Conservation (phyloP, 2,888 invertebrate species). For the Merodon equestris region DNA sequence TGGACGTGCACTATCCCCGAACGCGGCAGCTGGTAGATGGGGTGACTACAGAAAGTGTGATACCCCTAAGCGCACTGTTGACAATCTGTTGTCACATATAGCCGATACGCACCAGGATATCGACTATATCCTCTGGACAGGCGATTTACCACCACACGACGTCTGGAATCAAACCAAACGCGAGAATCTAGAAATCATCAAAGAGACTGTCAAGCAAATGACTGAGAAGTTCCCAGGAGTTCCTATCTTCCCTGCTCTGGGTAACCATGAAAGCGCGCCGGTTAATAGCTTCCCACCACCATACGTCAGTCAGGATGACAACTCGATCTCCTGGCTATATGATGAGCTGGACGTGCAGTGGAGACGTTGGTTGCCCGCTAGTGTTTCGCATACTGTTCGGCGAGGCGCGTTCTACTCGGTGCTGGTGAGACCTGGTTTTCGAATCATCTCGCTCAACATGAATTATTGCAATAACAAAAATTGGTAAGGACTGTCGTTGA, state of each 20-base stretch:
- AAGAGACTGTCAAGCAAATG: conserved; percentile 92
- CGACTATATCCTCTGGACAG: conserved; percentile 97
- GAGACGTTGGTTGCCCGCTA: conserved; percentile 93
- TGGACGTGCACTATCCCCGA: conserved; percentile 86
- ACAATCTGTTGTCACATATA: conserved; percentile 94
- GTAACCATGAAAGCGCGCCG: conserved; percentile 97
- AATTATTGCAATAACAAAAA: conserved; percentile 97
- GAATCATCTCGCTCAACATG: conserved; percentile 96
- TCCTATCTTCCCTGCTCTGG: conserved; percentile 95
- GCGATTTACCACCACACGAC: conserved; percentile 97
- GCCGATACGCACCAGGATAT: conserved; percentile 92
- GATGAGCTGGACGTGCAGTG: conserved; percentile 93
- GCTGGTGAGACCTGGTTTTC: conserved; percentile 91
- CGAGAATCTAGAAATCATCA: conserved; percentile 91
- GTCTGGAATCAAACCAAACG: conserved; percentile 96
- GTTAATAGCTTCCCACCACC: conserved; percentile 96
- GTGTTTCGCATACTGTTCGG: conserved; percentile 91
- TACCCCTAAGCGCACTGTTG: conserved; percentile 93
- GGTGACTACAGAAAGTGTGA: conserved; percentile 98
- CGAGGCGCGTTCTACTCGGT: conserved; percentile 96
- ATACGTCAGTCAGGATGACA: conserved; percentile 88
- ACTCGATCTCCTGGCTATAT: conserved; percentile 94
- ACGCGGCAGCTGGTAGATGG: conserved; percentile 94
- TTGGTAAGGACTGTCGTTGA: conserved; percentile 81
- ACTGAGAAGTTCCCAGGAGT: conserved; percentile 92